Conservation (phyloP, 2,888 invertebrate genomes). For the Leptopilina drosophilae region DNA sequence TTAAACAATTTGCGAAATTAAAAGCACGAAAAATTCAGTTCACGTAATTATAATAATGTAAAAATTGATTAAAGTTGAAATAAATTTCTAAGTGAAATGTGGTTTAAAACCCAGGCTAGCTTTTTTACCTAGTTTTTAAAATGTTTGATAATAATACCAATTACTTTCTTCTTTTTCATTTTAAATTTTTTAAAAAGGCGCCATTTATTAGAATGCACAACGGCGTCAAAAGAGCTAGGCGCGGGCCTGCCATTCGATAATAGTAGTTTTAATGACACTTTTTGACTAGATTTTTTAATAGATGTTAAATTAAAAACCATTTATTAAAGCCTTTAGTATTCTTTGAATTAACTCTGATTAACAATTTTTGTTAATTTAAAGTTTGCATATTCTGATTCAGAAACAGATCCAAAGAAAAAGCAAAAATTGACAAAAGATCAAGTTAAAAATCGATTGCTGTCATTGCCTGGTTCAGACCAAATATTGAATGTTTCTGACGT, state of each 20-base stretch:
- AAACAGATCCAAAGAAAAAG: background rate
- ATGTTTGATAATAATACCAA: background rate
- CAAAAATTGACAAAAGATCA: no score
- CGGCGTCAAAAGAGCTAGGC: background rate
- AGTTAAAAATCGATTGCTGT: no score
- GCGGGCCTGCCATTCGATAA: no score
- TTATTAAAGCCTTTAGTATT: no score
- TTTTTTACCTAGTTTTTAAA: background rate
- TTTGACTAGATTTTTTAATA: no score
- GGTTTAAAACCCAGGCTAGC: background rate
- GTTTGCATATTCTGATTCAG: background rate
- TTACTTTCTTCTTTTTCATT: background rate
- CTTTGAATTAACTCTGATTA: no score
- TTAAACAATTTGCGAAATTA: constrained; percentile 21
- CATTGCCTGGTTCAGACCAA: no score
- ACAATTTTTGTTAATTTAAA: background rate
- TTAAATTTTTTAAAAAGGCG: background rate
- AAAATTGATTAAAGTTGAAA: background rate
- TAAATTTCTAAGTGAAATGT: background rate
- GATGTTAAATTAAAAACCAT: no score
- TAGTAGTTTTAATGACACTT: no score
- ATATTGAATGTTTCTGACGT: no score
- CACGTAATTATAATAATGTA: background rate
- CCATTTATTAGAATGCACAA: background rate
- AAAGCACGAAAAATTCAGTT: constrained; percentile 34